Evolutionary conservation across 1,140 invertebrate species (phyloP).

Genomic region (Platyscapa corneri): DNA sequence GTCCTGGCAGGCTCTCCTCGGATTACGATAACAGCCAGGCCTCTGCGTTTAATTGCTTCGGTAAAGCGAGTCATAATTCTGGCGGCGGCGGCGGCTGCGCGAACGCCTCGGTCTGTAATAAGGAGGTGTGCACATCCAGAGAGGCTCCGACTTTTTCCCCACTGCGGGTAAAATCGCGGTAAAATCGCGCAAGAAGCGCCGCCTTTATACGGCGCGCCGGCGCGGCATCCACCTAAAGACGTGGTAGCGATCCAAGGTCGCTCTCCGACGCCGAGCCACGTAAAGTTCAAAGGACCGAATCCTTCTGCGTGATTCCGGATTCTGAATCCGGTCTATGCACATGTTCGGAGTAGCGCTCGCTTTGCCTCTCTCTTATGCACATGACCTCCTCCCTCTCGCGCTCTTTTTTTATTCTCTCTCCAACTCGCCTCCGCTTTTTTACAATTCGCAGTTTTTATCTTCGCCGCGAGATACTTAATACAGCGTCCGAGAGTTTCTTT

Average conservation of each 20-base stretch:
- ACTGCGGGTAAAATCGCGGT: no score
- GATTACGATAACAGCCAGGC: slow-evolving; percentile 10
- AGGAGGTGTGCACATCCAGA: not conserved
- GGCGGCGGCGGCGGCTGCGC: not conserved
- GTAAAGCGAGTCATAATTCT: slow-evolving; percentile 1
- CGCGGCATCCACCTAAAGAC: slow-evolving; percentile 2
- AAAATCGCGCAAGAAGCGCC: no score
- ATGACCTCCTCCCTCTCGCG: not conserved
- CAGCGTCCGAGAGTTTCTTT: not conserved
- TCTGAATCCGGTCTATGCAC: slow-evolving; percentile 44
- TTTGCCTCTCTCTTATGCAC: not conserved
- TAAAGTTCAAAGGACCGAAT: slow-evolving; percentile 49
- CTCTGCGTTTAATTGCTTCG: slow-evolving; percentile 26
- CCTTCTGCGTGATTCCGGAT: slow-evolving; percentile 36
- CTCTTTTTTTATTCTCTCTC: not conserved
- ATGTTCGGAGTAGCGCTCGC: not conserved
- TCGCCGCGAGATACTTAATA: not conserved
- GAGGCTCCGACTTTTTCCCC: no score
- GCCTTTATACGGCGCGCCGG: not conserved
- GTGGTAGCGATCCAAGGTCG: slow-evolving; percentile 49
- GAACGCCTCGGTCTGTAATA: not conserved
- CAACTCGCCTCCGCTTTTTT: not conserved
- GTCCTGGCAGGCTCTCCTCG: not conserved
- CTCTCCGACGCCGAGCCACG: slow-evolving; percentile 15
- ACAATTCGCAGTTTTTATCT: not conserved